A percentile compares a stretch with the other conserved stretches of the same genome.
These are phyloP conservation scores for human (Homo sapiens) DNA, from an alignment of 2,113 vertebrate species.

Conservation along the genomic window GRCh38 chr11:29174001-29174500, in stretches of 20 bases:
- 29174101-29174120: slow-evolving; percentile 52
- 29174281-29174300: slow-evolving; percentile 47
- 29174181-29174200: background rate
- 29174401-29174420: background rate
- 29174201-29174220: slow-evolving; percentile 3
- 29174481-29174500: background rate
- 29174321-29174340: background rate
- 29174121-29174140: slow-evolving; percentile 31
- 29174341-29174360: background rate
- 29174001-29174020: slow-evolving; percentile 41
- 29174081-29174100: slow-evolving; percentile 48
- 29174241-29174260: background rate
- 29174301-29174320: slow-evolving; percentile 7
- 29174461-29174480: background rate
- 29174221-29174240: background rate
- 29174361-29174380: background rate
- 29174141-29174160: slow-evolving; percentile 44
- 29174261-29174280: slow-evolving; percentile 25
- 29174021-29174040: slow-evolving; percentile 55
- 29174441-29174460: background rate
- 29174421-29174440: background rate
- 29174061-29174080: slow-evolving; percentile 67
- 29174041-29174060: slow-evolving; percentile 64
- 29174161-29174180: slow-evolving; percentile 7
- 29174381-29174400: background rate